phyloP scores from a whole-genome alignment of 2,113 vertebrate genomes.

The Eira barbara region DNA sequence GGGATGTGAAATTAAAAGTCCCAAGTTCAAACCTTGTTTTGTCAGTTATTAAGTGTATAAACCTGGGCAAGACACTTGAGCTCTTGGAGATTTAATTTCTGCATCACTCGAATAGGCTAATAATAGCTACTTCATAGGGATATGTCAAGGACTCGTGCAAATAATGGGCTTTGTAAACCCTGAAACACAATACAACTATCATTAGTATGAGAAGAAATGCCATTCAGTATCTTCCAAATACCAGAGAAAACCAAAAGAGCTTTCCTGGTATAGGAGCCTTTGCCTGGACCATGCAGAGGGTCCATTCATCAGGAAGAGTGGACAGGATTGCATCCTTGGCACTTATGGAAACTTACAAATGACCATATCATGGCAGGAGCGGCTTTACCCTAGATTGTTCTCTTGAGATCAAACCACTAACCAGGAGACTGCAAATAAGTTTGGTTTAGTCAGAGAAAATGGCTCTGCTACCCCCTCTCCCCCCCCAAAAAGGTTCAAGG shows the following conservation, averaged over 20 bases:
- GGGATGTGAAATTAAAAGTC: neutral
- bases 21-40: neutral
- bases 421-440: neutral
- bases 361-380: rapidly evolving
- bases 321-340: rapidly evolving
- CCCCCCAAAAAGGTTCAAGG: neutral
- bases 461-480: neutral
- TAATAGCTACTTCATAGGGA: neutral
- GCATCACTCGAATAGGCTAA: neutral
- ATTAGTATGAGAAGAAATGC: neutral
- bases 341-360: neutral
- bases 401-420: neutral
- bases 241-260: neutral
- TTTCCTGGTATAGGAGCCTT: neutral
- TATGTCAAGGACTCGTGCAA: neutral
- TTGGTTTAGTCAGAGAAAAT: neutral
- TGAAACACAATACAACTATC: neutral
- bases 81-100: neutral
- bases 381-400: neutral
- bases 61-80: neutral
- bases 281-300: neutral
- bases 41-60: neutral
- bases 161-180: neutral
- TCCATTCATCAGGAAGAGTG: neutral
- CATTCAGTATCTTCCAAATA: neutral